A percentile compares a stretch with the other conserved stretches of the same genome.
Conservation (phyloP, 2,888 invertebrate species). For the Eustalomyia histrio region DNA sequence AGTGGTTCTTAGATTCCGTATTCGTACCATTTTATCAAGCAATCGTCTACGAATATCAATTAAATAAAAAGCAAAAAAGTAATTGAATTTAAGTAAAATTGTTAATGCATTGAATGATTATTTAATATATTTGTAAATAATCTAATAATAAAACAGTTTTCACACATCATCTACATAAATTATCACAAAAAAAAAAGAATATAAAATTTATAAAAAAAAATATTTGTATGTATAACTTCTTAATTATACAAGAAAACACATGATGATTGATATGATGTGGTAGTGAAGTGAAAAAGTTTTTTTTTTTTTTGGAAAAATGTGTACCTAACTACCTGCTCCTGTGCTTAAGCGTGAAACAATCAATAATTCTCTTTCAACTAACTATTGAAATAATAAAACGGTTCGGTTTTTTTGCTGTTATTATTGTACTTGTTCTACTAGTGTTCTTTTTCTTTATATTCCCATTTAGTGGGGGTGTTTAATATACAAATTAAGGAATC, state of each 20-base stretch:
- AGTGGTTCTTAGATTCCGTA: conserved; percentile 53
- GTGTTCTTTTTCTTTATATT: conserved; percentile 5
- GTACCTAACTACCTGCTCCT: conserved; percentile 63
- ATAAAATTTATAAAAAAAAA: not conserved
- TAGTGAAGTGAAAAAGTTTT: conserved; percentile 39
- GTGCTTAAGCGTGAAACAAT: conserved; percentile 56
- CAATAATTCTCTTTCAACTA: conserved; percentile 51
- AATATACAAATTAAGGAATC: not conserved
- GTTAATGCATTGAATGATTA: conserved; percentile 24
- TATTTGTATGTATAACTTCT: conserved; percentile 33
- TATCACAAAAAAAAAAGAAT: not conserved
- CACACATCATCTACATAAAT: not conserved
- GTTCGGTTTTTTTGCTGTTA: conserved; percentile 25
- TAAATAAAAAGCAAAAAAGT: conserved; percentile 35
- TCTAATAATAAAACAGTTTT: not conserved
- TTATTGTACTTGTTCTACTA: not conserved
- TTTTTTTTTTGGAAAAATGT: conserved; percentile 44
- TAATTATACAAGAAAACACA: conserved; percentile 19
- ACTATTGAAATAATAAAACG: conserved; percentile 36
- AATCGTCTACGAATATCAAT: conserved; percentile 57
- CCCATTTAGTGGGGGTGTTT: conserved; percentile 26
- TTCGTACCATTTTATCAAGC: conserved; percentile 38
- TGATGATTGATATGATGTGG: conserved; percentile 46
- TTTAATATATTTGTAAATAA: conserved; percentile 25
- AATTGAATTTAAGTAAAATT: conserved; percentile 15